Percentiles rank a stretch among this genome's conserved stretches.
These are phyloP conservation scores for Sphaerophoria taeniata DNA, from an alignment of 2,888 invertebrate species.

Conservation along the genomic window DNA sequence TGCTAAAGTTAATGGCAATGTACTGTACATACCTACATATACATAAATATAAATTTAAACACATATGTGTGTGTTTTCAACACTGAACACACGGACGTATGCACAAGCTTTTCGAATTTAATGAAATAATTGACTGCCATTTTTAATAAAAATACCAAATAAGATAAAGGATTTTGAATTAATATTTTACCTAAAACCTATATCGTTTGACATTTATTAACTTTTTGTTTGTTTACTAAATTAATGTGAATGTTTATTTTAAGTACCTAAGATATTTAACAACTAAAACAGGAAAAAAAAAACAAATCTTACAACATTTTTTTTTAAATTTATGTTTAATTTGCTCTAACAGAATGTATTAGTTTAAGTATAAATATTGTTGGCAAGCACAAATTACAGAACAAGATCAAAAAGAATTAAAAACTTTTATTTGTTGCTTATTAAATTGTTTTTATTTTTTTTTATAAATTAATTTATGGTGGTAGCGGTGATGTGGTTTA, in stretches of 20 bases:
- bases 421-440: slow-evolving; percentile 47
- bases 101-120: slow-evolving; percentile 21
- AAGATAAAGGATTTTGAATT: slow-evolving; percentile 14
- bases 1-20: slow-evolving; percentile 14
- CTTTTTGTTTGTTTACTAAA: slow-evolving; percentile 23
- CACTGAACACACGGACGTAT: no score
- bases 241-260: slow-evolving; percentile 26
- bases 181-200: slow-evolving; percentile 53
- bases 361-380: slow-evolving; percentile 64
- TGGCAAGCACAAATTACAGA: slow-evolving; percentile 60
- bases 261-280: slow-evolving; percentile 20
- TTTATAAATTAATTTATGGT: slow-evolving; percentile 47
- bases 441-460: slow-evolving; percentile 43
- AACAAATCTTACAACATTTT: not conserved
- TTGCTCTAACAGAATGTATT: slow-evolving; percentile 49
- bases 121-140: slow-evolving; percentile 66
- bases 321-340: slow-evolving; percentile 32
- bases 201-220: slow-evolving; percentile 21
- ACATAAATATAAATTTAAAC: not conserved
- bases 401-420: slow-evolving; percentile 51
- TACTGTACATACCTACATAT: not conserved
- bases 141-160: slow-evolving; percentile 49
- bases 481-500: slow-evolving; percentile 58
- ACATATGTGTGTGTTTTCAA: no score
- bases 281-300: not conserved